A percentile compares a stretch with the other conserved stretches of the same genome.
Conservation (phyloP, 2,888 invertebrate genomes). For the Flabesymbios commensalis region DNA sequence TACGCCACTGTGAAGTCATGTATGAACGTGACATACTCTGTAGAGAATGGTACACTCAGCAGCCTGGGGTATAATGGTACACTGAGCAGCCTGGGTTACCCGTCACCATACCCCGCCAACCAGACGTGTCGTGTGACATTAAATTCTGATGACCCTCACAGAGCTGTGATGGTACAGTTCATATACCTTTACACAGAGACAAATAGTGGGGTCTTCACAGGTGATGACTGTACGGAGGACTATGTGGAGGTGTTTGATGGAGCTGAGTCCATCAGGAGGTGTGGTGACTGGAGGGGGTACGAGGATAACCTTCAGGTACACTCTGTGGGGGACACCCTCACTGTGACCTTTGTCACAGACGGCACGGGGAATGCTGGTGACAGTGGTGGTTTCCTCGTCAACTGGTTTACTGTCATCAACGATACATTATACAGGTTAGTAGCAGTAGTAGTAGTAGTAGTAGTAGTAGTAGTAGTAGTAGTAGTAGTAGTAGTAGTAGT, state of each 20-base stretch:
- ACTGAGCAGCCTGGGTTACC: slow-evolving; percentile 68
- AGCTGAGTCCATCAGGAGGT: slow-evolving; percentile 23
- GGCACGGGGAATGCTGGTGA: slow-evolving; percentile 24
- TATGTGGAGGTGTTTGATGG: slow-evolving; percentile 38
- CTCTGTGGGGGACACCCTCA: slow-evolving; percentile 15
- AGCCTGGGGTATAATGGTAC: slow-evolving; percentile 64
- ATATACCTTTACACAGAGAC: slow-evolving; percentile 39
- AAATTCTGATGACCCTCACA: not conserved
- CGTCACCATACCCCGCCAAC: slow-evolving; percentile 49
- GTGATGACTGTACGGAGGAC: slow-evolving; percentile 35
- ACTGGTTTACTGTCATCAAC: slow-evolving; percentile 30
- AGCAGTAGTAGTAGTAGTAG: no score
- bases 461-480: no score
- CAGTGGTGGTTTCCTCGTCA: slow-evolving; percentile 33
- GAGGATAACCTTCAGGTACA: slow-evolving; percentile 35
- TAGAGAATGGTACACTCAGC: slow-evolving; percentile 62
- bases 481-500: no score
- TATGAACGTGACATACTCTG: slow-evolving; percentile 30
- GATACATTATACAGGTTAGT: no score
- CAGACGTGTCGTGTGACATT: slow-evolving; percentile 36
- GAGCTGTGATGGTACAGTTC: slow-evolving; percentile 35
- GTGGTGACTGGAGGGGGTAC: slow-evolving; percentile 40
- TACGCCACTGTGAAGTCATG: slow-evolving; percentile 32
- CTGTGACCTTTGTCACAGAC: slow-evolving; percentile 37
- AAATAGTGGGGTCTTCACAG: slow-evolving; percentile 16